A percentile compares a stretch with the other conserved stretches of the same genome.
Evolutionary conservation across 2,113 vertebrate species (phyloP).

Genomic region (Nothoprocta perdicaria): DNA sequence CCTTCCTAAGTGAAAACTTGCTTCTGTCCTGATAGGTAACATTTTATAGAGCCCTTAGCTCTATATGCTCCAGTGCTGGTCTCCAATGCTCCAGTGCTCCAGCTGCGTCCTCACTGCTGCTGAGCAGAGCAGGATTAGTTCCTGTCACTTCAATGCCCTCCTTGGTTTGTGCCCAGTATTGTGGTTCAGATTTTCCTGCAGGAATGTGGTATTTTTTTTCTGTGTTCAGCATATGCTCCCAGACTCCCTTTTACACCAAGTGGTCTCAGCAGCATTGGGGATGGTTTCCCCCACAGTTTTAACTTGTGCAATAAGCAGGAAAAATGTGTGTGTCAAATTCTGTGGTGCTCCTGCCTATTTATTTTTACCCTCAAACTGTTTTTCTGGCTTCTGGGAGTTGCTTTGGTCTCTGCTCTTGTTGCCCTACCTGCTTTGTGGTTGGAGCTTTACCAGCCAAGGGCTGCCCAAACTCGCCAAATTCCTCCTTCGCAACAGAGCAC

Average conservation of each 20-base stretch:
- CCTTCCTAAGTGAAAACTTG: accelerated
- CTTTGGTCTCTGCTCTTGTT: background rate
- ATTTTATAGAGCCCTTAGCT: background rate
- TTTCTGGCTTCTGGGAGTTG: background rate
- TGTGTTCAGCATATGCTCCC: background rate
- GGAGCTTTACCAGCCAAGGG: background rate
- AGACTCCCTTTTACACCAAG: background rate
- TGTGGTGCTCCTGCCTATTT: background rate
- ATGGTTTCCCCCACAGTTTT: accelerated
- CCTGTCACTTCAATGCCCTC: accelerated
- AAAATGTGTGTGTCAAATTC: background rate
- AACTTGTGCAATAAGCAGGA: background rate
- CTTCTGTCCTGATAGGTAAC: accelerated
- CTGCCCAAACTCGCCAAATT: background rate
- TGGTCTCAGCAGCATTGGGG: background rate
- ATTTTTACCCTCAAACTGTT: background rate
- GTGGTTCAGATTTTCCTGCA: background rate
- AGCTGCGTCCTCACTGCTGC: accelerated
- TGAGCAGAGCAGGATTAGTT: background rate
- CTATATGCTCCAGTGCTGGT: background rate
- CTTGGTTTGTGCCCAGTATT: background rate
- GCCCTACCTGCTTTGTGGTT: background rate
- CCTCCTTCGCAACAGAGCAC: background rate
- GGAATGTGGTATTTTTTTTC: background rate
- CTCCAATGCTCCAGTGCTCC: background rate